Conservation (phyloP, 2,888 invertebrate species). For the Quadroppia sp. region DNA sequence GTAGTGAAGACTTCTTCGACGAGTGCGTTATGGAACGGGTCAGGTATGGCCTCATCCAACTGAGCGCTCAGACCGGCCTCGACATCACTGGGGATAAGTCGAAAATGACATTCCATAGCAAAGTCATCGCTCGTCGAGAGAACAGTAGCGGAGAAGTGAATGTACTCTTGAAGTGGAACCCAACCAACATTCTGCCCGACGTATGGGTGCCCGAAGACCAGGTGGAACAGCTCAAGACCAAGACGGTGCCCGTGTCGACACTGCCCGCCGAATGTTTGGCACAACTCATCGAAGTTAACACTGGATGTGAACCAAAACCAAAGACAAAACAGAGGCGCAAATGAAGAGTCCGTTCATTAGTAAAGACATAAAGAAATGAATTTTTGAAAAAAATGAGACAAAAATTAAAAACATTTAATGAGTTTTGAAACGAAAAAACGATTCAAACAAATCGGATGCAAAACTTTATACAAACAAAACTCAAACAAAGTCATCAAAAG, state of each 20-base stretch:
- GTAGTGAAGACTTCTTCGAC: conserved; percentile 88
- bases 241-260: conserved; percentile 51
- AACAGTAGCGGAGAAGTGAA: conserved; percentile 64
- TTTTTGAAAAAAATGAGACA: background rate
- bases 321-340: conserved; percentile 33
- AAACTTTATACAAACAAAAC: no score
- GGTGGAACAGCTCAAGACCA: conserved; percentile 53
- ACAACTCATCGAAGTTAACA: conserved; percentile 3
- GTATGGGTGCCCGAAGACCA: conserved; percentile 73
- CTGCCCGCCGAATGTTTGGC: conserved; percentile 50
- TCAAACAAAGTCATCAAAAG: no score
- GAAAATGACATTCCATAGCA: conserved; percentile 53
- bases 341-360: background rate
- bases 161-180: conserved; percentile 76
- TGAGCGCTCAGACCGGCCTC: conserved; percentile 54
- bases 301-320: conserved; percentile 1
- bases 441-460: no score
- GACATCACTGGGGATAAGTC: conserved; percentile 51
- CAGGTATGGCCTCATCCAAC: conserved; percentile 68
- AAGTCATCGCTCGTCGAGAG: conserved; percentile 62
- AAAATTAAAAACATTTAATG: no score
- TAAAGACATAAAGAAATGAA: background rate
- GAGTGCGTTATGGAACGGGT: conserved; percentile 86
- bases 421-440: no score
- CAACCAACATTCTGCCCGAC: conserved; percentile 74